Evolutionary conservation across 2,797 vertebrate genomes (phyloP), one percentile per base, ranked within the genome.

Genomic region (Lutjanus campechanus): DNA sequence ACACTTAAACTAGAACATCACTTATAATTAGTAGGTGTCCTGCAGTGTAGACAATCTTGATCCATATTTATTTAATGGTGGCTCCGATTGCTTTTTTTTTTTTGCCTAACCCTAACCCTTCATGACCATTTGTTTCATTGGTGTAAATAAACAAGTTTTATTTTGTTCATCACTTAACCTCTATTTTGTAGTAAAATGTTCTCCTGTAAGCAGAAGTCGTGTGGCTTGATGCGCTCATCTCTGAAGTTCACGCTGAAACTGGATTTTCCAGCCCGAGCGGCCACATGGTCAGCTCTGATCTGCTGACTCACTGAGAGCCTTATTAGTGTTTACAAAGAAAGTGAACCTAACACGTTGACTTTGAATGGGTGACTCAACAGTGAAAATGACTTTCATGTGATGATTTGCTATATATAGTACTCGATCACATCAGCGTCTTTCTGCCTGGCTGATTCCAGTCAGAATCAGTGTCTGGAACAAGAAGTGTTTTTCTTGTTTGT

Each of bases 251-350:
- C 29, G 8, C 74, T 77, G 64, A 79, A 81, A 71, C 72, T 70
- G 78, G 69, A 72, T 76, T 83, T 88, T 82, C 46, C 61, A 66
- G 5, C 29, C 65, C 0, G 0, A 46, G 40, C 0, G 50, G 41
- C 73, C 66, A 73, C 73, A 56, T 79, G 79, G 76, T 89, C 84
- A 61, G 15, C 13, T 47, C n/a, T 22, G 29, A 74, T 79, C 71
- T 82, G 88, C 86, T 90, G 91, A 91, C 77, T 85, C 82, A 73
- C 51, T 7, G 1, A 36, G 15, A 56, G 19, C 17, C 60, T 53
- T 77, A 64, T 77, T 84, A 60, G 60, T 66, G 79, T 75, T 85
- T 76, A 76, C 41, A 70, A 76, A 76, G 55, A 83, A 54, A 70
- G 46, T 12, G 17, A 86, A 76, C 47, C 29, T 17, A 58, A 80